Evolutionary conservation across 2,113 vertebrate species (phyloP), one percentile per base, ranked within the genome.

Genomic region (Sebastes fasciatus): DNA sequence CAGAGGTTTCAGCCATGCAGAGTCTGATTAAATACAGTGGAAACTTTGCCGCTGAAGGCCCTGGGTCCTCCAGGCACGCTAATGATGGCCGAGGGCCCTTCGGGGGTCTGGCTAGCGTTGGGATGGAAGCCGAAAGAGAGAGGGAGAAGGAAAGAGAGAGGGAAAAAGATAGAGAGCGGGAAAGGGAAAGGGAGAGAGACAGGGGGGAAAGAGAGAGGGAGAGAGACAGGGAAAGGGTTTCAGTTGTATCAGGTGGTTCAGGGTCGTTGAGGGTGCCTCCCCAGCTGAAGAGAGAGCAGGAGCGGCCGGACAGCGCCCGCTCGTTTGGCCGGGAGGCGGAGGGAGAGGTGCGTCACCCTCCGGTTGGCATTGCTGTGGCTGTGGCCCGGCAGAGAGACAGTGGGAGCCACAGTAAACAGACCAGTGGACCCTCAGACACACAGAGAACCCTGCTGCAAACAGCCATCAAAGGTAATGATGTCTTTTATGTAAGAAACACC

Each of bases 1-100:
- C 95, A 0, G 98, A 99, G 85, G 96, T 97, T 2, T 99, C 98
- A 0, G 98, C 98, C 91, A 99, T 99, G 98, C 98, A 99, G 92
- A 99, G 97, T 89, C 96, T 99, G 68, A 99, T 99, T 89, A 98
- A 98, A 61, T 99, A 99, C 94, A 99, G 98, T 0, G 98, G 98
- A 13, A 98, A 96, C 94, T 99, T 99, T 62, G 94, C 97, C 1
- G 95, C 97, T 0, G 98, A 99, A 63, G 85, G 84, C 5, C 90
- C 96, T 0, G 65, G 93, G 6, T 88, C 93, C 0, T 94, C 97
- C 1, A 96, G 97, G 87, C 96, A 96, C 6, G 92, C 94, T 0
- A 65, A 87, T 0, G 97, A 97, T 17, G 95, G 95, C 89, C 96
- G 97, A 77, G 98, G 96, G 75, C 96, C 97, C 0, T 99, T 99